These are phyloP conservation scores for Heterotis niloticus DNA, from an alignment of 2,113 vertebrate species.

Conservation along the genomic window DNA sequence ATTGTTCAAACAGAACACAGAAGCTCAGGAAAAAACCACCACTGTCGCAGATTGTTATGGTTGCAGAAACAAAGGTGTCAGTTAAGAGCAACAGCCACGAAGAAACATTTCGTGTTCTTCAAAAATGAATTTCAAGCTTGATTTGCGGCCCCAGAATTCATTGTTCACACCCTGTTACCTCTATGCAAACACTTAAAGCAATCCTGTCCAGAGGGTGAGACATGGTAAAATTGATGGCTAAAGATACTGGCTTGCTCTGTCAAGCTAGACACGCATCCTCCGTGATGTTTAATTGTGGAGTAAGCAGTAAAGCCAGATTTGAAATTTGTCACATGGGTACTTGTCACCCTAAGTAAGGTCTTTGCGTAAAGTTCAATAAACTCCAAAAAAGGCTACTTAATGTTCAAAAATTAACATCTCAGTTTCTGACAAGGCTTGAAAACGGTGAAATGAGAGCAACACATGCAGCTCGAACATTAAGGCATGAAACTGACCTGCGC, in stretches of 20 bases:
- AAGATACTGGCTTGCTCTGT: background rate
- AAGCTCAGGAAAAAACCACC: slow-evolving; percentile 19
- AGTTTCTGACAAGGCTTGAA: too few species aligned
- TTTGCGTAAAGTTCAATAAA: too few species aligned
- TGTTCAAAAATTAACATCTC: too few species aligned
- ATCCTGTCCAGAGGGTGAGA: slow-evolving; percentile 27
- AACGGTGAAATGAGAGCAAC: too few species aligned
- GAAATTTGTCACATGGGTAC: too few species aligned
- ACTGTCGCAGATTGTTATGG: slow-evolving; percentile 30
- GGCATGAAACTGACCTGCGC: too few species aligned
- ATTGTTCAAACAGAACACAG: slow-evolving; percentile 22
- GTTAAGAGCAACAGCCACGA: slow-evolving; percentile 34
- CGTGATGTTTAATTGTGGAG: background rate
- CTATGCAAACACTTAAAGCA: slow-evolving; percentile 35
- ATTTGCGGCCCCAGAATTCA: slow-evolving; percentile 37
- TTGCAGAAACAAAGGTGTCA: slow-evolving; percentile 37
- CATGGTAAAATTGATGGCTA: background rate
- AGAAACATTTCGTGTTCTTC: slow-evolving; percentile 34
- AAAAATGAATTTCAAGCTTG: slow-evolving; percentile 42
- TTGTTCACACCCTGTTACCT: slow-evolving; percentile 37
- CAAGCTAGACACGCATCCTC: background rate
- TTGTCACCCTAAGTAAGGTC: too few species aligned
- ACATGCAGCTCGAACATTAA: too few species aligned
- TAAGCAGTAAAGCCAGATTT: background rate
- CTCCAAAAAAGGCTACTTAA: too few species aligned